These are phyloP conservation scores for Anser brachyrhynchus DNA, from an alignment of 2,113 vertebrate species.

Conservation along the genomic window DNA sequence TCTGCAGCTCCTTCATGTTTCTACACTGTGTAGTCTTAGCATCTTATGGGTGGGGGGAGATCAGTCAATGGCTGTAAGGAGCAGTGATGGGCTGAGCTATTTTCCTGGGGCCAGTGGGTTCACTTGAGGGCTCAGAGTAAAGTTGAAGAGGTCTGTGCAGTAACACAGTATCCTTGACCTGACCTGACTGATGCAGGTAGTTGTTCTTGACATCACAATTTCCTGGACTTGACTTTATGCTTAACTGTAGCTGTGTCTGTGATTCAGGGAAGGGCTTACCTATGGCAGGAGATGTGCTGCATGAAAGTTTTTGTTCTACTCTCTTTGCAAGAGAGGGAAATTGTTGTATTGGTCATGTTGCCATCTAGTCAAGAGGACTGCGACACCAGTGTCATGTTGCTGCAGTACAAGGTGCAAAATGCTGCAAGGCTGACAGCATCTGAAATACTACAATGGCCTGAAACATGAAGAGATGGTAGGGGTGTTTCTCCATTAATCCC, in stretches of 20 bases:
- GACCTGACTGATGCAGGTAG: background rate
- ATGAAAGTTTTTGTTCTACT: background rate
- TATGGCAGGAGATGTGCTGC: background rate
- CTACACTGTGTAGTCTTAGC: background rate
- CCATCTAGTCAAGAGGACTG: background rate
- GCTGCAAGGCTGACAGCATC: background rate
- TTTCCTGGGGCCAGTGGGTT: background rate
- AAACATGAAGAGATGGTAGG: background rate
- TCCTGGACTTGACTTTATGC: background rate
- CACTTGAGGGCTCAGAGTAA: background rate
- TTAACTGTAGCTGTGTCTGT: background rate
- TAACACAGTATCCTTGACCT: background rate
- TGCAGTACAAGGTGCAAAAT: background rate
- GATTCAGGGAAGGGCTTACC: background rate
- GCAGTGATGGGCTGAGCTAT: background rate
- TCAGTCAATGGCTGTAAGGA: background rate
- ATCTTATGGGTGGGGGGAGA: background rate
- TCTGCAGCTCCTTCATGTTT: background rate
- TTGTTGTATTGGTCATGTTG: background rate
- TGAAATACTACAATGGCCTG: background rate
- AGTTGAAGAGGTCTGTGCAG: background rate
- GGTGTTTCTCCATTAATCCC: background rate
- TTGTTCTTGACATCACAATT: background rate
- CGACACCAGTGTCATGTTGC: fast-evolving
- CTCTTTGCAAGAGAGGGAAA: background rate